Evolutionary conservation across 2,888 invertebrate species (phyloP).

Genomic region (Melanophora roralis): DNA sequence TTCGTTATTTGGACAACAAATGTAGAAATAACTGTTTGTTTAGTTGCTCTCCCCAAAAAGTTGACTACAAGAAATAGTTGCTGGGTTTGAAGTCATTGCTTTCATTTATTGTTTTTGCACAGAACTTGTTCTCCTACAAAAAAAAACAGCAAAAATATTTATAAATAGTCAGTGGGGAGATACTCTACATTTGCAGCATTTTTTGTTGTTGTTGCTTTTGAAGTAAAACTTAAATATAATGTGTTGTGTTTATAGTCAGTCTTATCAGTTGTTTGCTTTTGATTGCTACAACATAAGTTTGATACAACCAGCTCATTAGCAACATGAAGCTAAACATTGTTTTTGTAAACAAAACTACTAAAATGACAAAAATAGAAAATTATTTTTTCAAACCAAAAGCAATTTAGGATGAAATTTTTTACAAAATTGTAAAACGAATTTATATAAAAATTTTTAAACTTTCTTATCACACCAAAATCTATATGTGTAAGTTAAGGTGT

Average conservation of each 20-base stretch:
- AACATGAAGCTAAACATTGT: neutral
- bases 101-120: constrained; percentile 20
- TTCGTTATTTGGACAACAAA: constrained; percentile 57
- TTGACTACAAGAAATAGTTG: constrained; percentile 53
- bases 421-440: too few relatives aligned
- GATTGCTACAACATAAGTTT: neutral
- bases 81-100: constrained; percentile 56
- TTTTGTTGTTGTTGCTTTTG: constrained; percentile 17
- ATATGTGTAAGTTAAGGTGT: too few relatives aligned
- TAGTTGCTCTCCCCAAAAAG: constrained; percentile 34
- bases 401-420: too few relatives aligned
- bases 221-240: constrained; percentile 20
- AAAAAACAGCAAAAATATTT: neutral
- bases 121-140: constrained; percentile 45
- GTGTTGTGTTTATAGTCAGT: constrained; percentile 54
- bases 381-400: neutral
- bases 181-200: constrained; percentile 41
- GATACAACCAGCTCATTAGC: neutral
- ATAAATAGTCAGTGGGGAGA: constrained; percentile 43
- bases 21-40: constrained; percentile 62
- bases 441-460: too few relatives aligned
- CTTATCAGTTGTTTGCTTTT: constrained; percentile 32
- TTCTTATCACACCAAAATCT: too few relatives aligned
- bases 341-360: too few relatives aligned
- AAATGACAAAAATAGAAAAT: too few relatives aligned